Base-by-base conservation (phyloP, 35 echinoderm and acorn worm species). In the Stichopus chloronotus region DNA sequence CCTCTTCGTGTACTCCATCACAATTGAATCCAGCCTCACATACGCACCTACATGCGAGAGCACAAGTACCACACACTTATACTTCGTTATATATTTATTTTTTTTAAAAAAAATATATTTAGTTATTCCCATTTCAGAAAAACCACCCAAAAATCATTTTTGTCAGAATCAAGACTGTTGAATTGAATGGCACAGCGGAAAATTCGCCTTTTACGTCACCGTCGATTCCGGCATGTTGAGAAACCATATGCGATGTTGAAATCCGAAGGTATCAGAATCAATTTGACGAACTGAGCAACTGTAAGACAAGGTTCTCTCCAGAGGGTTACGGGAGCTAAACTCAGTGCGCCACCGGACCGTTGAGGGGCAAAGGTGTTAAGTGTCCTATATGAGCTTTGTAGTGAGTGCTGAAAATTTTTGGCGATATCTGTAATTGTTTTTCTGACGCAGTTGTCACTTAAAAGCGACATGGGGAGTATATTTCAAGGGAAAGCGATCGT, bases 371-470 rank as follows among this genome's bases (percentile, higher is more conserved):
- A 89, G 87, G 87, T 89, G 87, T 89, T 89, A 72, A 89, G 61
- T 72, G 61, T 58, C 24, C 43, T 89, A n/a, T 89, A 43, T 43
- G 30, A 43, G 52, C 9, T 53, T 88, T 84, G 82, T 85, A 23
- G 52, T 60, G 52, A 58, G 57, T 20, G 65, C 61, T 89, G 59
- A 17, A 53, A 53, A 43, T 12, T 88, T 24, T 72, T n/a, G 58
- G 24, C 19, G 61, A 89, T 89, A 24, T 89, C 30, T 7, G 61
- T 89, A 89, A 89, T 89, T 89, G 87, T 89, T 89, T 85, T 89
- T 89, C 87, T 71, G 87, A 89, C 87, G 87, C 87, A 89, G 59
- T 89, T 89, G 87, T 89, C 87, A 72, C 87, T 89, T 89, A 63
- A 89, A 89, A 19, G 61, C 65, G 59, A 89, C 65, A 63, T 53